phyloP scores from a whole-genome alignment of 2,888 invertebrate species.

The Eugnorisma glareosa region DNA sequence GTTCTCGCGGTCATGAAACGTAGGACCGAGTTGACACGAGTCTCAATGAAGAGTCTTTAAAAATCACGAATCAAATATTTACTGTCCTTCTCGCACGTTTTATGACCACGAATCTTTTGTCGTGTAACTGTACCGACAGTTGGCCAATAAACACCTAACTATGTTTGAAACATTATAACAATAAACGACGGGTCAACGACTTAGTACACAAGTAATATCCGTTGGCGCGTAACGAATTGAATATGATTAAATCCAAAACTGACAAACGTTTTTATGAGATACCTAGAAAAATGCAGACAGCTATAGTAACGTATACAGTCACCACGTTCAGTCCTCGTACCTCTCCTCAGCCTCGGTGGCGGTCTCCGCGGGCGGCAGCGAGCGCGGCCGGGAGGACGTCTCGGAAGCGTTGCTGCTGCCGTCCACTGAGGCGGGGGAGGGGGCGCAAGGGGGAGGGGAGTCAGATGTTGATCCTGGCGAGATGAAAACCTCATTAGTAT shows the following conservation, averaged over 20 bases:
- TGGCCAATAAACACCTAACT: background rate
- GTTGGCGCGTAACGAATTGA: background rate
- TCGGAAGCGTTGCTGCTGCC: conserved; percentile 39
- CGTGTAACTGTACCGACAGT: background rate
- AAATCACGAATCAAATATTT: background rate
- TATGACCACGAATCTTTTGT: background rate
- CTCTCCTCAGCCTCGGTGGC: conserved; percentile 88
- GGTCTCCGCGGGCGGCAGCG: conserved; percentile 85
- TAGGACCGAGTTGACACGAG: background rate
- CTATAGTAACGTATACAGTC: background rate
- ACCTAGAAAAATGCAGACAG: conserved; percentile 3
- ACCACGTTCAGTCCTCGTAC: conserved; percentile 74
- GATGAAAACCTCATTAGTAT: background rate
- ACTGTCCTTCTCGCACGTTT: background rate
- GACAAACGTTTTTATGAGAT: background rate
- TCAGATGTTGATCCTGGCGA: conserved; percentile 29
- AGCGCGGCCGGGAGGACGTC: conserved; percentile 48
- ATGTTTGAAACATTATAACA: background rate
- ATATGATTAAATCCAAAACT: background rate
- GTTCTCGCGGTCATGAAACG: background rate
- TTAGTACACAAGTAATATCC: background rate
- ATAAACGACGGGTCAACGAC: background rate
- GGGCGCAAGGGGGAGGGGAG: conserved; percentile 39
- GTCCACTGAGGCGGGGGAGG: conserved; percentile 28
- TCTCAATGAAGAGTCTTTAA: background rate